Base-by-base conservation (phyloP, 2,797 vertebrate species). In the Acipenser oxyrinchus region DNA sequence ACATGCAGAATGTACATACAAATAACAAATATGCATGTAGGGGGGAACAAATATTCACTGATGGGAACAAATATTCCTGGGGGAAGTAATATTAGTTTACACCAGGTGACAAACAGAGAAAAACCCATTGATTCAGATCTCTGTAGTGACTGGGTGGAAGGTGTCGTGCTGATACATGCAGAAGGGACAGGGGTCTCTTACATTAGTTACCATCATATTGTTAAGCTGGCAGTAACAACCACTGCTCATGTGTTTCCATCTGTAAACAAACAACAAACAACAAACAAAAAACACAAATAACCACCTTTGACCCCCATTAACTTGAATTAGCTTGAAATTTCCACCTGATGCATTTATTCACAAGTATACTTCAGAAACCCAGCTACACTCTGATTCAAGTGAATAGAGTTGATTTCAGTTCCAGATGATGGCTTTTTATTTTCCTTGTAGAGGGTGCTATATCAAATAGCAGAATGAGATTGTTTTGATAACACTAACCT, bases 401-500 rank as follows among this genome's bases (percentile, higher is more conserved):
- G 89, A 90, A 80, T 37, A 37, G 83, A 77, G 83, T 86, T 83
- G 85, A 87, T 87, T 90, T 85, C 10, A 58, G 12, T 13, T 58
- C 55, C 11, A 13, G 12, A n/a, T 83, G 85, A 81, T 49, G 82
- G 83, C 83, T 82, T 83, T 77, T 37, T 37, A 37, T 37, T 37
- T 80, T 72, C 80, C 71, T 80, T 84, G 84, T 85, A 90, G 87
- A 91, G 89, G 88, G 88, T 91, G 87, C 88, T 90, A 88, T 86
- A 89, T 83, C 85, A 90, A 90, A 90, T 90, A 87, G 87, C 85
- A 86, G 86, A 87, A 89, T 87, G 86, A 88, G 80, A 82, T 80
- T 91, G 89, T 90, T 91, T 91, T 83, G 85, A 89, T 91, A 90
- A 91, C 89, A 90, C 87, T 90, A 88, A 91, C 89, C 89, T 87